Percentiles rank a stretch among this genome's conserved stretches.
Evolutionary conservation across 1,140 invertebrate species (phyloP).

Genomic region (Microplitis demolitor): DNA sequence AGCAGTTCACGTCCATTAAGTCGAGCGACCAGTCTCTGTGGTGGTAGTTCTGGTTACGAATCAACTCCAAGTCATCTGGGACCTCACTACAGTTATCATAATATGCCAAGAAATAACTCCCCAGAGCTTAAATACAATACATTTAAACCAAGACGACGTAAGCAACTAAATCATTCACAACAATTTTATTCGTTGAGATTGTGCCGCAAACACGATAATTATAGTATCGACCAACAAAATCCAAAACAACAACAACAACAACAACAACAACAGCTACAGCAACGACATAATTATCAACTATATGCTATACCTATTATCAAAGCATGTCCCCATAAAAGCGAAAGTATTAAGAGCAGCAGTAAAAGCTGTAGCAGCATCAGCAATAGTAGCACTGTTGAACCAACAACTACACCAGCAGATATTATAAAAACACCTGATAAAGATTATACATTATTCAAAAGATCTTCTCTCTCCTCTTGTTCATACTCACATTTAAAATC

Average conservation of each 20-base stretch:
- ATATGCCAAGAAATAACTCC: constrained; percentile 55
- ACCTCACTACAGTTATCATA: constrained; percentile 52
- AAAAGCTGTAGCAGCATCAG: background rate
- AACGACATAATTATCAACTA: constrained; percentile 47
- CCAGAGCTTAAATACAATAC: constrained; percentile 55
- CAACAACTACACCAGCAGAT: constrained; percentile 17
- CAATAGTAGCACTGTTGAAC: background rate
- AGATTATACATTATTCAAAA: constrained; percentile 6
- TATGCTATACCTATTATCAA: constrained; percentile 60
- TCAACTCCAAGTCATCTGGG: constrained; percentile 65
- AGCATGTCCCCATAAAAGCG: constrained; percentile 48
- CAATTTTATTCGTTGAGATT: constrained; percentile 57
- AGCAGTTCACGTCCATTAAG: constrained; percentile 48
- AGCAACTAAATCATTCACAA: constrained; percentile 53
- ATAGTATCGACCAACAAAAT: background rate
- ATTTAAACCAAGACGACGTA: constrained; percentile 49
- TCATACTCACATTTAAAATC: constrained; percentile 19
- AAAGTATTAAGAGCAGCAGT: background rate
- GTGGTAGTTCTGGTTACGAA: constrained; percentile 66
- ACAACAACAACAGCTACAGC: too few relatives aligned
- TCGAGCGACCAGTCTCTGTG: constrained; percentile 59
- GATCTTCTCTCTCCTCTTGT: constrained; percentile 21
- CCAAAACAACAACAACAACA: too few relatives aligned
- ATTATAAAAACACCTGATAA: background rate
- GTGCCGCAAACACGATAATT: constrained; percentile 46